Evolutionary conservation across 2,888 invertebrate genomes (phyloP).

Genomic region (Orthosia incerta): DNA sequence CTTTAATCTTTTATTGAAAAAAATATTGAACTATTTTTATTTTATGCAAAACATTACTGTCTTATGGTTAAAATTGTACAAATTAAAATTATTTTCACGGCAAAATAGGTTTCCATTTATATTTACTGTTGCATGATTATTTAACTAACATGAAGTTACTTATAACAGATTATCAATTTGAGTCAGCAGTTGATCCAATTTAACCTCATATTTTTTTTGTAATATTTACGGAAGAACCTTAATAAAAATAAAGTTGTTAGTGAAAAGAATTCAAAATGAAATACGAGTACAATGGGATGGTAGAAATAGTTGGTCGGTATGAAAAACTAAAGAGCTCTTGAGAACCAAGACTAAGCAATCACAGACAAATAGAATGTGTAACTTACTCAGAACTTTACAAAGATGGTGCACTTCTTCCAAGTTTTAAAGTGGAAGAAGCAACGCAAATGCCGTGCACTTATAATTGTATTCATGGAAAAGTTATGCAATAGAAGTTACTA

Average conservation of each 20-base stretch:
- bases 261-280: slow-evolving; percentile 8
- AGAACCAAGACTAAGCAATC: slow-evolving; percentile 45
- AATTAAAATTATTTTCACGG: not conserved
- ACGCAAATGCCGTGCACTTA: slow-evolving; percentile 47
- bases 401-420: slow-evolving; percentile 45
- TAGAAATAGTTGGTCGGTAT: slow-evolving; percentile 2
- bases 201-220: not conserved
- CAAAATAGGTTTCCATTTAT: not conserved
- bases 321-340: slow-evolving; percentile 37
- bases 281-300: not conserved
- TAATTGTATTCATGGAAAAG: slow-evolving; percentile 52
- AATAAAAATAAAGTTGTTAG: not conserved
- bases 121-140: not conserved
- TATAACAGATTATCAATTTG: not conserved
- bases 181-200: not conserved
- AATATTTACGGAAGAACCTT: not conserved
- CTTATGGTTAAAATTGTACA: not conserved
- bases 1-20: not conserved
- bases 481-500: slow-evolving; percentile 31
- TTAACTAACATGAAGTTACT: not conserved
- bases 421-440: slow-evolving; percentile 46
- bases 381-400: slow-evolving; percentile 51
- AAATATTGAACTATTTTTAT: not conserved
- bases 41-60: not conserved
- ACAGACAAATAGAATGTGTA: slow-evolving; percentile 50